Base-by-base conservation (phyloP, 2,888 invertebrate species). In the Meteorus cinctellus region DNA sequence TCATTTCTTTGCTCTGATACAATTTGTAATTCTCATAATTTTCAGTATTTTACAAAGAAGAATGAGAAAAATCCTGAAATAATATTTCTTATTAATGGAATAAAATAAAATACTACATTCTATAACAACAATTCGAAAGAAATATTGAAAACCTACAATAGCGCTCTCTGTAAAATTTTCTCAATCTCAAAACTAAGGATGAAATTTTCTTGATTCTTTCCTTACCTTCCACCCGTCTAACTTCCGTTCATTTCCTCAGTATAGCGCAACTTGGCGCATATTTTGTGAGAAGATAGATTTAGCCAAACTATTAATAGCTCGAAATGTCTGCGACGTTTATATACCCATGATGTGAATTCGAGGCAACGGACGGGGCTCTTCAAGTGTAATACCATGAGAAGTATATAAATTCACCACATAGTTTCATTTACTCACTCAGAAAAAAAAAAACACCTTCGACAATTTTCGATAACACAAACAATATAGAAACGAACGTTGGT, bases 281-380 rank as follows among this genome's bases (percentile, higher is more conserved):
- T 72, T 79, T 76, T 78, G 71, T 72, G 72, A 69, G 76, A 79
- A 76, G 75, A 78, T 78, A 77, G 75, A 79, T 79, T 78, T 79
- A 79, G 76, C 76, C 51, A 67, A 74, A 75, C 79, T 79, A 79
- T 79, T 77, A 78, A 75, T 79, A 79, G 74, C 76, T 72, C 24
- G 59, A 65, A 76, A 76, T 75, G 76, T 76, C 75, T 66, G 68
- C 55, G 75, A 65, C 55, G 75, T 70, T 70, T 75, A 59, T 59
- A 71, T 55, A 36, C 70, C 29, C 63, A 24, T 62, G 16, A 63
- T 59, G 60, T 68, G 60, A 63, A 55, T 55, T 55, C 55, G 19
- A n/a, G 19, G 68, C 68, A 63, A 68, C 31, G 60, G 29, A 41
- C 45, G 60, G 51, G 62, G n/a, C 48, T 68, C 60, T 70, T 65